A percentile compares a stretch with the other conserved stretches of the same genome.
These are phyloP conservation scores for Rhipidura dahli DNA, from an alignment of 2,113 vertebrate genomes.

Conservation along the genomic window DNA sequence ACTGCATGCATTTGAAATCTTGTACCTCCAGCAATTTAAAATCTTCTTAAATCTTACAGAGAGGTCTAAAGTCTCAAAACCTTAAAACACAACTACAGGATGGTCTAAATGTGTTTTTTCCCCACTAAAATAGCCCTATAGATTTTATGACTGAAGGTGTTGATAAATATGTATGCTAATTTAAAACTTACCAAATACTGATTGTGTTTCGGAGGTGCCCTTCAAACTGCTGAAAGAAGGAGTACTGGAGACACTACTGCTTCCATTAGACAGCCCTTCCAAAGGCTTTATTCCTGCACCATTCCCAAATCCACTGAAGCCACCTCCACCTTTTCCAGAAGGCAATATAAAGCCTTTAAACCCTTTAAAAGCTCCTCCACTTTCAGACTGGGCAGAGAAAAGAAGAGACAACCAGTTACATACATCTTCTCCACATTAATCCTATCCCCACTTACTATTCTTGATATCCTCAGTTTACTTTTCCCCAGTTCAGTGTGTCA, in stretches of 20 bases:
- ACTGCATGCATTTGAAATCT: background rate
- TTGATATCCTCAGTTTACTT: background rate
- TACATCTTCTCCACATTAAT: background rate
- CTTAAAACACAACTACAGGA: background rate
- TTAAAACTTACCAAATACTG: constrained; percentile 77
- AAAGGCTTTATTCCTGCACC: constrained; percentile 77
- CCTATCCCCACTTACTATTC: background rate
- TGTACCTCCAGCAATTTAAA: background rate
- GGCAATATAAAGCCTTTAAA: constrained; percentile 85
- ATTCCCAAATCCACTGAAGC: constrained; percentile 81
- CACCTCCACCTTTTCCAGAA: constrained; percentile 56
- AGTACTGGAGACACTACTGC: constrained; percentile 20
- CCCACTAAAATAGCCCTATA: background rate
- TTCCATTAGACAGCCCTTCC: constrained; percentile 84
- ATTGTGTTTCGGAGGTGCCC: constrained; percentile 28
- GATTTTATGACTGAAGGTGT: background rate
- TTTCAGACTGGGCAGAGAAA: constrained; percentile 75
- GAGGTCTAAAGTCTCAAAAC: background rate
- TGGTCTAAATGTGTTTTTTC: background rate
- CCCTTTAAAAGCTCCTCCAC: constrained; percentile 85
- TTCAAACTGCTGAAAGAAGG: constrained; percentile 68
- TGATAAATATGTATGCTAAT: background rate
- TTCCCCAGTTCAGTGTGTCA: background rate
- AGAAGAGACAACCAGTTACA: background rate
- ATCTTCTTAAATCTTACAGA: background rate